Base-by-base conservation (phyloP, 2,888 invertebrate species). In the Phengaris alcon region DNA sequence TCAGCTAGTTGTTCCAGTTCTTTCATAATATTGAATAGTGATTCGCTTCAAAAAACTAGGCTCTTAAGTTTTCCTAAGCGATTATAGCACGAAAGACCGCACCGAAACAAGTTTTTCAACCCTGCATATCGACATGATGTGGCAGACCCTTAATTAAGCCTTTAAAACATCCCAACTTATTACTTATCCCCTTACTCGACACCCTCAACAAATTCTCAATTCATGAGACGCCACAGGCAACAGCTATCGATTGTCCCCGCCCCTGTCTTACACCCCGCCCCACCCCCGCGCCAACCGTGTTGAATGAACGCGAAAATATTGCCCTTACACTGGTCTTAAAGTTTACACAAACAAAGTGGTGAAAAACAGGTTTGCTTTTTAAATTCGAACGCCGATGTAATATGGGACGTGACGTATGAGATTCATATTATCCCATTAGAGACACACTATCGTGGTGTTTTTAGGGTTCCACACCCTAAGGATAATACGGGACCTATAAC, bases 131-230 rank as follows among this genome's bases (percentile, higher is more conserved):
- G 57, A 57, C 15, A 8, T 57, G 57, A 35, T 35, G 35, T 35
- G 4, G 35, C 35, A 35, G 4, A 35, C 8, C 6, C 35, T 9
- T 64, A 64, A 35, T 9, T 64, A 64, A 35, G 22, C 59, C 22
- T 35, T 22, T 35, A 12, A 9, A 64, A 64, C 22, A 64, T 59
- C 8, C 57, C 15, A 57, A 57, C 35, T 35, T 35, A 35, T 1
- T 35, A 35, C 57, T 57, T 59, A 59, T 59, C 59, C 59, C 59
- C 59, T 64, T 64, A 64, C 59, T 22, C 12, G 59, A 64, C 59
- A 64, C 69, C 69, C 69, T 51, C 46, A 48, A 69, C 48, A 69
- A 69, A 69, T 69, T 68, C 68, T 44, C 68, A 46, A 68, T 68
- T 69, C 69, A 51, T n/a, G 51, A 69, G 69, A 7, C 46, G 15